Conservation (phyloP, 2,888 invertebrate species). For the Piscicola geometra region DNA sequence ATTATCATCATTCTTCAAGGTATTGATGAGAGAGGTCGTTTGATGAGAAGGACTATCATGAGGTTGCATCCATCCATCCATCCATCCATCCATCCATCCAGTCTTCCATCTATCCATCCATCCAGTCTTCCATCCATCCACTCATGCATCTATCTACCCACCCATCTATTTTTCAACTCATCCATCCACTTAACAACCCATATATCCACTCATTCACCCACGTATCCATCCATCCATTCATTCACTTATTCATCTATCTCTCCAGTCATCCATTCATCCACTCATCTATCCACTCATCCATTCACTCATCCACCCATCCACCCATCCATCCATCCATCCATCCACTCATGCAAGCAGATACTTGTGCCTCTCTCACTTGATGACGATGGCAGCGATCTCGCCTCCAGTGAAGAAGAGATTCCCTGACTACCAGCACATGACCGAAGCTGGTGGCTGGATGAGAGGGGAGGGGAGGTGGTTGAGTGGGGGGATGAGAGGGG, state of each 20-base stretch:
- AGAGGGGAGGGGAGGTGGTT: not conserved
- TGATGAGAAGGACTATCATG: constrained; percentile 33
- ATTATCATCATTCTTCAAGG: too few relatives aligned
- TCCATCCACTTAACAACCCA: constrained; percentile 39
- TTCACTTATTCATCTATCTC: not conserved
- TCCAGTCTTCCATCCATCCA: not conserved
- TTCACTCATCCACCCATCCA: not conserved
- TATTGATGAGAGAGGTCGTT: constrained; percentile 30
- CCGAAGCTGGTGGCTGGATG: constrained; percentile 53
- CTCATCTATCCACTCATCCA: not conserved
- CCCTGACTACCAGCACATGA: constrained; percentile 57
- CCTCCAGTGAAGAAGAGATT: constrained; percentile 63
- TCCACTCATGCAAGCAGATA: constrained; percentile 57
- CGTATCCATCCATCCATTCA: not conserved
- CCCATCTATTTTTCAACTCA: not conserved
- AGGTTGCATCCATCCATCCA: constrained; percentile 2
- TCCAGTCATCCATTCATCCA: not conserved
- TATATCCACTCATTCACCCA: not conserved
- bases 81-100: too few relatives aligned
- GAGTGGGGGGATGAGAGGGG: not conserved
- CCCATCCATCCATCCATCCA: not conserved
- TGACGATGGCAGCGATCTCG: constrained; percentile 64
- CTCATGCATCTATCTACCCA: not conserved
- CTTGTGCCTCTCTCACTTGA: constrained; percentile 58
- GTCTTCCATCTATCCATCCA: not conserved